These are phyloP conservation scores for Ophioninae sp. DNA, from an alignment of 2,888 invertebrate species.

Conservation along the genomic window DNA sequence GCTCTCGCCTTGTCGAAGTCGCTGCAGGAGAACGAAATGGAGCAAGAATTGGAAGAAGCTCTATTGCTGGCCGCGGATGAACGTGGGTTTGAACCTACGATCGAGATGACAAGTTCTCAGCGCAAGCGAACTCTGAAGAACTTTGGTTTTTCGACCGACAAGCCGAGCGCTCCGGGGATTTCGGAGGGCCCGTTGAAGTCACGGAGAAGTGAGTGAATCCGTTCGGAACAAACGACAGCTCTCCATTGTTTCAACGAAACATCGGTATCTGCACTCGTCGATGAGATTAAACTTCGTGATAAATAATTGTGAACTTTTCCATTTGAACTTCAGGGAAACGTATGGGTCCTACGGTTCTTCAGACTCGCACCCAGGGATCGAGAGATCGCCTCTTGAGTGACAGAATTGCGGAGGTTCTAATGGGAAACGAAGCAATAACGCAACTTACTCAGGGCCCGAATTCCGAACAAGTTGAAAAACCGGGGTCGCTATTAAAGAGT, in stretches of 20 bases:
- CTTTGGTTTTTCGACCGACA: constrained; percentile 76
- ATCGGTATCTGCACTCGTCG: not conserved
- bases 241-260: not conserved
- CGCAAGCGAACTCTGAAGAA: constrained; percentile 72
- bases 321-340: constrained; percentile 66
- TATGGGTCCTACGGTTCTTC: constrained; percentile 73
- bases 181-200: constrained; percentile 48
- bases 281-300: not conserved
- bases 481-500: constrained; percentile 65
- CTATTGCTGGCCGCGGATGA: constrained; percentile 72
- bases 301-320: not conserved
- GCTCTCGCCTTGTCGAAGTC: constrained; percentile 81
- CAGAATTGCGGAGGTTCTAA: constrained; percentile 80
- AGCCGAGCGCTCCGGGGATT: constrained; percentile 60
- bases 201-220: constrained; percentile 66
- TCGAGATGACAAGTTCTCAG: constrained; percentile 61
- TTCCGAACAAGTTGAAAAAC: constrained; percentile 35
- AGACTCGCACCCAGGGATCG: constrained; percentile 77
- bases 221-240: not conserved
- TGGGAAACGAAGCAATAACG: constrained; percentile 76
- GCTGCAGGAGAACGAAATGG: constrained; percentile 78
- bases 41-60: constrained; percentile 74
- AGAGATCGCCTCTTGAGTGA: constrained; percentile 80
- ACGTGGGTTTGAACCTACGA: constrained; percentile 60
- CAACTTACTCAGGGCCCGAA: constrained; percentile 63